Evolutionary conservation across 2,113 vertebrate species (phyloP).

Genomic region (Grammomys surdaster): DNA sequence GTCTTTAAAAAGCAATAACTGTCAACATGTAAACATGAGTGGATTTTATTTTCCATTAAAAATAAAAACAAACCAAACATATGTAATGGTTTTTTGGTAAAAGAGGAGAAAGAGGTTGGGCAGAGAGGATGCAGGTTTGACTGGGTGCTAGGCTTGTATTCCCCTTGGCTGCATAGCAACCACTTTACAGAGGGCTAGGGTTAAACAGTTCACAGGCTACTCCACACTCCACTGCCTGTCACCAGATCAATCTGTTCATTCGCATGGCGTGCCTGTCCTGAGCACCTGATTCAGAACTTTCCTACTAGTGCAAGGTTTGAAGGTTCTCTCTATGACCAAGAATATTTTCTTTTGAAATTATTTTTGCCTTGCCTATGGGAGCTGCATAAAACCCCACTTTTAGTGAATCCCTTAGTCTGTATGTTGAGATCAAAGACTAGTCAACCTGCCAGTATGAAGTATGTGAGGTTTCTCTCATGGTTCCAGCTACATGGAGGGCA

Average conservation of each 20-base stretch:
- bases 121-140: fast-evolving
- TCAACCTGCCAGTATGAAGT: background rate
- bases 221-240: background rate
- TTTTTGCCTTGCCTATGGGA: background rate
- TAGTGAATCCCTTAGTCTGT: conserved; percentile 5
- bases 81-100: background rate
- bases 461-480: background rate
- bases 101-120: background rate
- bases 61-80: background rate
- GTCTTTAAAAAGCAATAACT: background rate
- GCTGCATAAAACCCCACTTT: background rate
- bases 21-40: background rate
- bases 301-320: background rate
- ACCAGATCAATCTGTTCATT: background rate
- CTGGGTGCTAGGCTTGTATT: background rate
- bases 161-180: background rate
- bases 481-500: background rate
- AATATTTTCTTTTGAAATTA: background rate
- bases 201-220: background rate
- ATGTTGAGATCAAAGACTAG: conserved; percentile 10
- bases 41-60: background rate
- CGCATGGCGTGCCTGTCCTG: fast-evolving
- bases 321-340: background rate
- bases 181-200: background rate
- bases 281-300: background rate